Conservation (phyloP, 2,113 vertebrate genomes). For the Pangasianodon gigas region DNA sequence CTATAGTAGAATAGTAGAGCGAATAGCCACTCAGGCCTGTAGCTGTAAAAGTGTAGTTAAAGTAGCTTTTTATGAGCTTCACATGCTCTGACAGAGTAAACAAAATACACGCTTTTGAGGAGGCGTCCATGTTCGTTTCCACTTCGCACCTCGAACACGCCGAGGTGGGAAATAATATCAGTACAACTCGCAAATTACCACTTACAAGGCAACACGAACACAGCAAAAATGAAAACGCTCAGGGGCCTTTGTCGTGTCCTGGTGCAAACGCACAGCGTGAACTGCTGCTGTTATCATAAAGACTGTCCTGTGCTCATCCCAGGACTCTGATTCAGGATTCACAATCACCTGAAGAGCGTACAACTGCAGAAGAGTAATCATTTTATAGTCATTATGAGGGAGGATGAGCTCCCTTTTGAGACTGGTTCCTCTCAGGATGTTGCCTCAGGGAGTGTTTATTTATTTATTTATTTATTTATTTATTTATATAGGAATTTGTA, state of each 20-base stretch:
- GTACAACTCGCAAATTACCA: background rate
- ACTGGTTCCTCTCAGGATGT: background rate
- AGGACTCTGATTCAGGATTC: background rate
- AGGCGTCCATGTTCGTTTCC: background rate
- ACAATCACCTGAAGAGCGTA: background rate
- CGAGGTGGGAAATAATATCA: too few relatives aligned
- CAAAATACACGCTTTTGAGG: background rate
- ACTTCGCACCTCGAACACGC: background rate
- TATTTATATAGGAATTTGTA: background rate
- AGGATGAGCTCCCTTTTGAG: background rate
- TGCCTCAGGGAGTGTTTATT: background rate
- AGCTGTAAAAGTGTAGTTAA: background rate
- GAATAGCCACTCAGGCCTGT: background rate
- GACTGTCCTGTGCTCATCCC: background rate
- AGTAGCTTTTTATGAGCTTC: background rate
- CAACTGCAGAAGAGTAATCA: background rate
- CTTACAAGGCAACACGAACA: background rate
- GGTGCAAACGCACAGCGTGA: background rate
- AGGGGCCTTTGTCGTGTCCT: background rate
- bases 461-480: background rate
- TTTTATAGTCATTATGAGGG: background rate
- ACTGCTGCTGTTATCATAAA: background rate
- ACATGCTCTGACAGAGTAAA: background rate
- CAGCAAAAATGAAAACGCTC: background rate
- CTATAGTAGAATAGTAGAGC: background rate